Conservation (phyloP, 2,888 invertebrate species). For the Monopis laevigella region DNA sequence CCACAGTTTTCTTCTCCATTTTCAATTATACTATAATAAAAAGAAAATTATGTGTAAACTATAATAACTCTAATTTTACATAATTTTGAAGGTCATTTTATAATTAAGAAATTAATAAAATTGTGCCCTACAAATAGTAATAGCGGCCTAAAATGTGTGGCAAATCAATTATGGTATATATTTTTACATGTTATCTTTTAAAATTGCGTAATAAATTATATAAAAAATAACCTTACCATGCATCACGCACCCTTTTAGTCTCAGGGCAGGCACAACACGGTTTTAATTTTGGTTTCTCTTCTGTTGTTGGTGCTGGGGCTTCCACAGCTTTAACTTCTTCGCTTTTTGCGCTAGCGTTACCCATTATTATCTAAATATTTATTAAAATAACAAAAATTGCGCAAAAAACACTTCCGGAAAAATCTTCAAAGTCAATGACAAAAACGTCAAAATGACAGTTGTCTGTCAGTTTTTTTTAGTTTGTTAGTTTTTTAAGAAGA, state of each 20-base stretch:
- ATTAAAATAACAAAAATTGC: constrained; percentile 1
- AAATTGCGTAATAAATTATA: no score
- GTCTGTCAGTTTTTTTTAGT: no score
- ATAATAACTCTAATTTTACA: background rate
- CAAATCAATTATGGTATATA: no score
- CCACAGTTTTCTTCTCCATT: constrained; percentile 92
- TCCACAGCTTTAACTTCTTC: constrained; percentile 42
- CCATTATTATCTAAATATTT: constrained; percentile 31
- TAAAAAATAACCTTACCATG: constrained; percentile 75
- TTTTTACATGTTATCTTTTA: no score
- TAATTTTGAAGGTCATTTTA: no score
- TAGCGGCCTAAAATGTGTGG: no score
- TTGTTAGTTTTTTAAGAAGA: no score
- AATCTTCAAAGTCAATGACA: background rate
- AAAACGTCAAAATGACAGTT: no score
- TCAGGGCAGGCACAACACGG: constrained; percentile 98
- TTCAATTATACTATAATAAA: constrained; percentile 82
- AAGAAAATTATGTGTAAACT: constrained; percentile 16
- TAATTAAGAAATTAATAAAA: no score
- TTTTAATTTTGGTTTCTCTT: constrained; percentile 82
- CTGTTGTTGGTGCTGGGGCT: constrained; percentile 32
- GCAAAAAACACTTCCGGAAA: no score
- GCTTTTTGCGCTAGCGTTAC: constrained; percentile 30
- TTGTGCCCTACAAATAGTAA: no score
- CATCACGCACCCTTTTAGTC: constrained; percentile 89